Conservation (phyloP, 2,888 invertebrate species). For the Eugnorisma glareosa region DNA sequence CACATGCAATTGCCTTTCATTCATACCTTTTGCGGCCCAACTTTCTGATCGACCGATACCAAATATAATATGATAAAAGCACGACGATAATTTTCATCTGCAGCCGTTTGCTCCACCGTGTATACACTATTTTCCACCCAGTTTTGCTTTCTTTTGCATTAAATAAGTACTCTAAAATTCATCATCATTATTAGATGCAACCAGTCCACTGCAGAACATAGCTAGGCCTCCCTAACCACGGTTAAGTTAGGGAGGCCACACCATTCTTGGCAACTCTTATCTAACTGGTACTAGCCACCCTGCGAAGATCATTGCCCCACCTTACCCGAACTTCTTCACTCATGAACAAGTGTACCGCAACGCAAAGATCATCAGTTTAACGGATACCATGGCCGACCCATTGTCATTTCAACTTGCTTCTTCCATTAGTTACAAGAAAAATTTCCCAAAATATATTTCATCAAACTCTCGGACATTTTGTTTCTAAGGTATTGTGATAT, state of each 20-base stretch:
- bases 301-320: background rate
- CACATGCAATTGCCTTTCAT: too few species aligned
- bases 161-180: background rate
- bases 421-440: background rate
- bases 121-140: background rate
- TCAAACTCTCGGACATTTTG: slow-evolving; percentile 29
- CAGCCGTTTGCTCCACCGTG: background rate
- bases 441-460: slow-evolving; percentile 31
- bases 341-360: too few species aligned
- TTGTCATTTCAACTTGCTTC: background rate
- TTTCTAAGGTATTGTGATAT: slow-evolving; percentile 49
- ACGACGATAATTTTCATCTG: background rate
- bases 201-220: background rate
- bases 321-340: background rate
- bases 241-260: too few species aligned
- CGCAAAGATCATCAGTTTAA: background rate
- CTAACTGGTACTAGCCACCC: background rate
- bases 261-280: background rate
- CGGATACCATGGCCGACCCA: too few species aligned
- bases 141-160: background rate
- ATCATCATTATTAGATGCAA: background rate
- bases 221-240: background rate
- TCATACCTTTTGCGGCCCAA: too few species aligned
- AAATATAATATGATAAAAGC: too few species aligned
- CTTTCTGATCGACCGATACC: too few species aligned